Evolutionary conservation across 2,888 invertebrate genomes (phyloP).

Genomic region (Synanthedon vespiformis): DNA sequence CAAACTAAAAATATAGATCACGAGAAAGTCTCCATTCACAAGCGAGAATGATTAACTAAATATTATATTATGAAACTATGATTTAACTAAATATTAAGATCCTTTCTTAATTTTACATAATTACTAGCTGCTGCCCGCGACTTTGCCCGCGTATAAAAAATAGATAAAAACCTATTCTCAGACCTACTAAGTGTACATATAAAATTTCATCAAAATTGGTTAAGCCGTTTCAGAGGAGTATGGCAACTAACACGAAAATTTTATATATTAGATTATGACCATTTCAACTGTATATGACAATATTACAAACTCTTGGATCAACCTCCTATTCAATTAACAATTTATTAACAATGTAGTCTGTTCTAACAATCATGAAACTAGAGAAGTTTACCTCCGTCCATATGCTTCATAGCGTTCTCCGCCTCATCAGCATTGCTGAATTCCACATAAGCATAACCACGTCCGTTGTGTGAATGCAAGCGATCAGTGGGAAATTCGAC

Average conservation of each 20-base stretch:
- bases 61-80: no score
- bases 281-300: background rate
- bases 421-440: conserved; percentile 95
- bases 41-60: no score
- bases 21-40: background rate
- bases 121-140: no score
- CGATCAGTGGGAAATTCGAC: conserved; percentile 93
- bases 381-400: conserved; percentile 88
- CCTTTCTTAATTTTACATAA: no score
- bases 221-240: no score
- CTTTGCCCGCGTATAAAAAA: no score
- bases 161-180: no score
- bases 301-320: background rate
- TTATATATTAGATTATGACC: no score
- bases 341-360: background rate
- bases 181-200: no score
- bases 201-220: no score
- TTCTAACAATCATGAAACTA: background rate
- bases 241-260: no score
- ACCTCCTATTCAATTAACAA: background rate
- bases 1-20: background rate
- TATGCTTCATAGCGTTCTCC: conserved; percentile 98
- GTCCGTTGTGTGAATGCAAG: conserved; percentile 87
- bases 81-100: no score
- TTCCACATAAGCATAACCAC: conserved; percentile 96